These are phyloP conservation scores for Noturus placidus DNA, from an alignment of 2,113 vertebrate genomes.

Conservation along the genomic window DNA sequence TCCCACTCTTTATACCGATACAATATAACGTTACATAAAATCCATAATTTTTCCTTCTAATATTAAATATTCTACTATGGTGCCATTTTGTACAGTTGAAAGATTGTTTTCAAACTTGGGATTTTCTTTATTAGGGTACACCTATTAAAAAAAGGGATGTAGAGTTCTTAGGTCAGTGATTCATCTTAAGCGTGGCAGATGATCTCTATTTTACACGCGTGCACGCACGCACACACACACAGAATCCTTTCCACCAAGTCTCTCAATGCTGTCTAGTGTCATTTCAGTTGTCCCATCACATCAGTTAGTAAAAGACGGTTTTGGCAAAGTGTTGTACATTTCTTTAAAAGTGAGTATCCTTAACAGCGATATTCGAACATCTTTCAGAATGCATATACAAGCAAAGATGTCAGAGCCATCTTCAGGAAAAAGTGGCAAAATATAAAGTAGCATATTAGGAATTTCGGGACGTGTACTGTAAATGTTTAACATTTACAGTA, in stretches of 20 bases:
- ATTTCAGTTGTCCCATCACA: conserved; percentile 4
- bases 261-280: not conserved
- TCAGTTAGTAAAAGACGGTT: conserved; percentile 19
- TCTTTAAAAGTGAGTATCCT: conserved; percentile 8
- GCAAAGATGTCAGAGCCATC: conserved; percentile 42
- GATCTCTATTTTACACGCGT: conserved; percentile 8
- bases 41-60: conserved; percentile 71
- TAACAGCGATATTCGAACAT: not conserved
- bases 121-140: conserved; percentile 4
- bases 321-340: conserved; percentile 31
- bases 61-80: conserved; percentile 73
- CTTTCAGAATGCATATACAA: not conserved
- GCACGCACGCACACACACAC: not conserved
- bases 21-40: conserved; percentile 82
- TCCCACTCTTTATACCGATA: conserved; percentile 80
- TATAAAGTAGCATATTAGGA: conserved; percentile 42
- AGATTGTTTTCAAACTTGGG: not conserved
- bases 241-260: not conserved
- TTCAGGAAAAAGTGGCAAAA: conserved; percentile 50
- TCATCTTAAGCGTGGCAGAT: conserved; percentile 15
- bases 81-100: conserved; percentile 67
- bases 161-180: conserved; percentile 11
- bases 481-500: conserved; percentile 50
- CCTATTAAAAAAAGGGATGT: not conserved
- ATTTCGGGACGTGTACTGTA: not conserved